Percentiles rank a stretch among this genome's conserved stretches.
Conservation (phyloP, 2,797 vertebrate species). For the Lepus townsendii region DNA sequence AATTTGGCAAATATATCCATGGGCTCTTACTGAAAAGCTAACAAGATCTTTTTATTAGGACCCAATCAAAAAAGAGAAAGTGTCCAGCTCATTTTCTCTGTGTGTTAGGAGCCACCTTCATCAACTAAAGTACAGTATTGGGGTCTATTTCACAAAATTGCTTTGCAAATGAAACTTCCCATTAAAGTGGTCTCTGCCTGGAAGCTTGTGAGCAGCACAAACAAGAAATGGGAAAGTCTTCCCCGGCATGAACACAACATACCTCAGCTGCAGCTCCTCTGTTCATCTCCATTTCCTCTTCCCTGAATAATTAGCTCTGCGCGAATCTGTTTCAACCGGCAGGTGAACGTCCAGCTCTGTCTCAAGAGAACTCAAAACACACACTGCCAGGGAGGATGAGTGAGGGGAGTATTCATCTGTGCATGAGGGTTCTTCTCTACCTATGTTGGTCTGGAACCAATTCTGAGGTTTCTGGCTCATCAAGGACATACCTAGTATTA, state of each 20-base stretch:
- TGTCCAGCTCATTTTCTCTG: neutral
- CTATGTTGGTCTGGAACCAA: neutral
- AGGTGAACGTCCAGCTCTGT: slow-evolving; percentile 23
- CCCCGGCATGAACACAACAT: neutral
- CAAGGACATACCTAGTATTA: neutral
- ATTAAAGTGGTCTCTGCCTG: neutral
- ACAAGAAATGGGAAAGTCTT: neutral
- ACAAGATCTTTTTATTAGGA: slow-evolving; percentile 30
- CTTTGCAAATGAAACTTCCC: neutral
- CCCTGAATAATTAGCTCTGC: slow-evolving; percentile 8
- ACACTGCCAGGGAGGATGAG: neutral
- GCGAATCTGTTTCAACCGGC: slow-evolving; percentile 44
- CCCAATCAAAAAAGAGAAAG: slow-evolving; percentile 34
- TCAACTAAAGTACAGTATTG: neutral
- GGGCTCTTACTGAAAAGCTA: slow-evolving; percentile 38
- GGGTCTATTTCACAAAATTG: neutral
- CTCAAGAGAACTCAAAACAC: slow-evolving; percentile 8
- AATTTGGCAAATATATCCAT: slow-evolving; percentile 41
- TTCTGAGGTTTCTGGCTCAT: neutral
- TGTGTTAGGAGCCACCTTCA: neutral
- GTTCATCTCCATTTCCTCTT: neutral
- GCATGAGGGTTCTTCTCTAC: neutral
- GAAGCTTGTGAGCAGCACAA: slow-evolving; percentile 1
- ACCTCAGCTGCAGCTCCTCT: neutral
- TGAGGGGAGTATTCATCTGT: neutral